Conservation (phyloP, 2,888 invertebrate genomes). For the Acleris literana region DNA sequence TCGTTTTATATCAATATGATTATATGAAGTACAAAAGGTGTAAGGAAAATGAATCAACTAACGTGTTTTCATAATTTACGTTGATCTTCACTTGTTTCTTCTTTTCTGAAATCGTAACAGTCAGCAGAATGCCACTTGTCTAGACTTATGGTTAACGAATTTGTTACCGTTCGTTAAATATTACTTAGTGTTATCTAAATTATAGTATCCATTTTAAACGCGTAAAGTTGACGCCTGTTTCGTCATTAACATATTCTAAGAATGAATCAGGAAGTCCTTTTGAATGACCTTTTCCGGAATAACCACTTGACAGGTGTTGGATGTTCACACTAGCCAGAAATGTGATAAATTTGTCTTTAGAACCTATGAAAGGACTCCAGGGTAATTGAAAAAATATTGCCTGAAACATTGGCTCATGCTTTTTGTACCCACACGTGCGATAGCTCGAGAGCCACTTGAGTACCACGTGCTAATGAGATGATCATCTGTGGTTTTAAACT, state of each 20-base stretch:
- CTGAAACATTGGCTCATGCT: background rate
- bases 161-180: too few species aligned
- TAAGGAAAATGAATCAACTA: too few species aligned
- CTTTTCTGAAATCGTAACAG: too few species aligned
- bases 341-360: slow-evolving; percentile 18
- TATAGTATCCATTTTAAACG: slow-evolving; percentile 10
- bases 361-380: background rate
- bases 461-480: slow-evolving; percentile 21
- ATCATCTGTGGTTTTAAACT: slow-evolving; percentile 10
- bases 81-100: too few species aligned
- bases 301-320: slow-evolving; percentile 61
- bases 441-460: background rate
- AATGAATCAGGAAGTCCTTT: slow-evolving; percentile 17
- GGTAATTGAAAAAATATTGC: background rate
- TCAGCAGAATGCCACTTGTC: too few species aligned
- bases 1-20: too few species aligned
- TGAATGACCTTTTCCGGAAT: slow-evolving; percentile 48
- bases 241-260: slow-evolving; percentile 13
- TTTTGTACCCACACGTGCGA: slow-evolving; percentile 14
- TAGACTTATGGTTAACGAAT: too few species aligned
- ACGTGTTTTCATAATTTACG: too few species aligned
- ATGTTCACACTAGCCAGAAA: slow-evolving; percentile 49
- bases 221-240: background rate
- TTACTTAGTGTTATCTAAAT: too few species aligned
- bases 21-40: too few species aligned